Evolutionary conservation across 92 coral and sea anemone species (phyloP).

Genomic region (Galaxea fascicularis): DNA sequence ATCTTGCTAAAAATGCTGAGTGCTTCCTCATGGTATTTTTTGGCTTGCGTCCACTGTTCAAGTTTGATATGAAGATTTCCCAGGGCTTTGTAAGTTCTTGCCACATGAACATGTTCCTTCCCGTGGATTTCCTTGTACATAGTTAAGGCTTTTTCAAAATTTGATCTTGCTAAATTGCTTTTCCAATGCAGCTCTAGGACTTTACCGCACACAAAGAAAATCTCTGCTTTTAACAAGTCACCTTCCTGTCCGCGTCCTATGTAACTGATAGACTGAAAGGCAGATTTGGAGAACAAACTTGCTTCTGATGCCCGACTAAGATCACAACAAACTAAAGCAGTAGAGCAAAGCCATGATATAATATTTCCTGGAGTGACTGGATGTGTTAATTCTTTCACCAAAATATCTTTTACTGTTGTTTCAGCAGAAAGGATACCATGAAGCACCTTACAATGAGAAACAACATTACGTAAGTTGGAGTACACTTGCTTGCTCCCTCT

Average conservation of each 20-base stretch:
- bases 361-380: neutral
- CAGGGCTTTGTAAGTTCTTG: neutral
- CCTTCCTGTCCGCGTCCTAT: neutral
- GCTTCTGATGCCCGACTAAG: neutral
- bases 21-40: neutral
- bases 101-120: neutral
- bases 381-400: neutral
- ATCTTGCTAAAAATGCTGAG: neutral
- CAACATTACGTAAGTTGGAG: neutral
- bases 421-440: neutral
- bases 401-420: neutral
- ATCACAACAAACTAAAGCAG: neutral
- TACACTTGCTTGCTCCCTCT: neutral
- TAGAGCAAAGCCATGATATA: conserved; percentile 3
- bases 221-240: neutral
- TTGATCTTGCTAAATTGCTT: neutral
- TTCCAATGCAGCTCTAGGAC: neutral
- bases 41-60: conserved; percentile 3
- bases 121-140: neutral
- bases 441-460: neutral
- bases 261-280: neutral
- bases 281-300: neutral
- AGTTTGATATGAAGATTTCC: neutral
- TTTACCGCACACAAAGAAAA: neutral
- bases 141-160: conserved; percentile 1